Evolutionary conservation across 1,140 invertebrate species (phyloP).

Genomic region (Drosophila rufa): DNA sequence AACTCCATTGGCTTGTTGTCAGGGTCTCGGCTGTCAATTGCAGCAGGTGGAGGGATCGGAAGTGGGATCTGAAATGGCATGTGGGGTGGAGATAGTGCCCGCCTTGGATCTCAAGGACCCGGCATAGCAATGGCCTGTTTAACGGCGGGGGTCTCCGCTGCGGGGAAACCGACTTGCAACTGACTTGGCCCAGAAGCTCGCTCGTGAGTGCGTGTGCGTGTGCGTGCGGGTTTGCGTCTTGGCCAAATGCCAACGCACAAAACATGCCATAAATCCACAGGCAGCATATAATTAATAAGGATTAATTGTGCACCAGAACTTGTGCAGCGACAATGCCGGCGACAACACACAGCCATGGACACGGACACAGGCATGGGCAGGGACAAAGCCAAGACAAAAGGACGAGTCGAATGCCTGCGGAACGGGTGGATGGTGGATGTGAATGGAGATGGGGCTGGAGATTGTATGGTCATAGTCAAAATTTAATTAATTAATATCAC

Average conservation of each 20-base stretch:
- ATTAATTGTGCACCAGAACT: constrained; percentile 80
- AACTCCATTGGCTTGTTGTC: constrained; percentile 47
- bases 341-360: constrained; percentile 28
- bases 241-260: constrained; percentile 76
- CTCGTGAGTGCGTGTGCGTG: constrained; percentile 17
- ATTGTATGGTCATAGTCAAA: constrained; percentile 52
- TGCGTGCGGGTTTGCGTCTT: constrained; percentile 41
- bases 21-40: constrained; percentile 65
- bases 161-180: constrained; percentile 49
- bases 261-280: constrained; percentile 78
- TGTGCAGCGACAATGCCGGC: constrained; percentile 56
- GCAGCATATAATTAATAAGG: constrained; percentile 80
- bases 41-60: constrained; percentile 26
- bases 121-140: constrained; percentile 49
- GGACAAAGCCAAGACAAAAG: constrained; percentile 27
- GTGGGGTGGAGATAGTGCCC: neutral
- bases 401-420: constrained; percentile 4
- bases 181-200: constrained; percentile 58
- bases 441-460: constrained; percentile 11
- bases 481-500: constrained; percentile 83
- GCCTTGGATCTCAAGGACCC: neutral
- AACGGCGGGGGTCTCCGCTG: constrained; percentile 18
- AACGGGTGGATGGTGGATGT: neutral
- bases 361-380: constrained; percentile 10
- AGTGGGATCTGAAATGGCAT: neutral